Conservation (phyloP, 2,888 invertebrate species). For the Ellobium chinense region DNA sequence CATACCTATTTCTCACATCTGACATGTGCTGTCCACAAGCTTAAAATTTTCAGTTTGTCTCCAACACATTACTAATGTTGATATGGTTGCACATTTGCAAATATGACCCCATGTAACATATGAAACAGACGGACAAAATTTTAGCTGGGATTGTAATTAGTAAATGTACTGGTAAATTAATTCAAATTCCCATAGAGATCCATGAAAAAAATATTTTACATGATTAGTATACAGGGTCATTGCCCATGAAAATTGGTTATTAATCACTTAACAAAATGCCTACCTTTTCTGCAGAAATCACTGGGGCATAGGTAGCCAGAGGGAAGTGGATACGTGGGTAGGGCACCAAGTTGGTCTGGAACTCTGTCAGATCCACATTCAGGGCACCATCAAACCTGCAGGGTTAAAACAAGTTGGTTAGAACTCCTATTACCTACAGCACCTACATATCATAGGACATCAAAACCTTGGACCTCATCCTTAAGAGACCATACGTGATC, state of each 20-base stretch:
- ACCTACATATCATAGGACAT: neutral
- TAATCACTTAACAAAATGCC: neutral
- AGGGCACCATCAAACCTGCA: constrained; percentile 79
- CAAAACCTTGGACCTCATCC: neutral
- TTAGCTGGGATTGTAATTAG: too few relatives aligned
- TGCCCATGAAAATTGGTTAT: neutral
- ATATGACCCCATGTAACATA: too few relatives aligned
- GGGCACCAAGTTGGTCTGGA: constrained; percentile 79
- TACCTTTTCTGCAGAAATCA: constrained; percentile 92
- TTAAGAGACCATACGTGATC: neutral
- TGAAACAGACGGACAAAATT: too few relatives aligned
- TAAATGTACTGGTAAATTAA: too few relatives aligned
- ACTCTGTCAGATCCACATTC: constrained; percentile 81
- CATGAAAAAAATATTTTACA: too few relatives aligned
- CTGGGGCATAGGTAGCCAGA: constrained; percentile 90
- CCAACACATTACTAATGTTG: too few relatives aligned
- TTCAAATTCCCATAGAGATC: too few relatives aligned
- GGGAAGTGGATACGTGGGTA: constrained; percentile 88
- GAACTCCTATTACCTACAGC: neutral
- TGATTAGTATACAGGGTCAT: too few relatives aligned
- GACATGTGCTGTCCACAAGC: too few relatives aligned
- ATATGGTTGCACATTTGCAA: too few relatives aligned
- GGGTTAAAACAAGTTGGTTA: neutral
- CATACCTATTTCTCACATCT: too few relatives aligned
- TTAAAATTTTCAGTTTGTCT: too few relatives aligned